Conservation (phyloP, 2,797 vertebrate species). For the Gallinago solitaria region DNA sequence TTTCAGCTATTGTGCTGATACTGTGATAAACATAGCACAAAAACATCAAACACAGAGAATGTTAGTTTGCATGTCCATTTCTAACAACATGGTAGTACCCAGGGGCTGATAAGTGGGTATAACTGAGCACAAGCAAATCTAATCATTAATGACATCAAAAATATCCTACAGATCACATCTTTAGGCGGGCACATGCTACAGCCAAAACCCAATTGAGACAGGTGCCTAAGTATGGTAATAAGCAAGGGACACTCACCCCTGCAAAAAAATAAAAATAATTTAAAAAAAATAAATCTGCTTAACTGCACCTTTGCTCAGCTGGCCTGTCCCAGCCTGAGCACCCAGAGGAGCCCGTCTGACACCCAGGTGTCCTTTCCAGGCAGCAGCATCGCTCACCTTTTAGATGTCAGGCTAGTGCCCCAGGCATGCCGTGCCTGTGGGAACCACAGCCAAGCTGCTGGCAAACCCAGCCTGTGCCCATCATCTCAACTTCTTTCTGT, state of each 20-base stretch:
- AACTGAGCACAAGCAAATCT: background rate
- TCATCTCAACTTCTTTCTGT: background rate
- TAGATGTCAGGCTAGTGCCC: background rate
- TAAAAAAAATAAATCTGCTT: background rate
- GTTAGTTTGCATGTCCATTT: background rate
- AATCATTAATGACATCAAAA: background rate
- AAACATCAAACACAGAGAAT: background rate
- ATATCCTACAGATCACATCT: background rate
- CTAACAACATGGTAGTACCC: background rate
- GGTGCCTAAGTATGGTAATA: background rate
- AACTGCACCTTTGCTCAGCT: background rate
- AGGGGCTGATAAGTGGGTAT: background rate
- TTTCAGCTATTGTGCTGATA: background rate
- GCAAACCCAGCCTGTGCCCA: background rate
- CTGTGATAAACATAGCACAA: background rate
- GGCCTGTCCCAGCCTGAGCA: background rate
- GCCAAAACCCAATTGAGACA: background rate
- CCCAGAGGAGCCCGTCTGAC: background rate
- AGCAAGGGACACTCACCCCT: rapidly evolving
- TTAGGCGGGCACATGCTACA: background rate
- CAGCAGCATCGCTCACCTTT: background rate
- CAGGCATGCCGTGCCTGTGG: background rate
- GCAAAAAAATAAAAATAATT: background rate
- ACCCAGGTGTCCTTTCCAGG: background rate
- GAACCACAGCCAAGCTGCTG: background rate